These are phyloP conservation scores for Pangasius sanitwongsei DNA, from an alignment of 2,797 vertebrate genomes.

Conservation along the genomic window DNA sequence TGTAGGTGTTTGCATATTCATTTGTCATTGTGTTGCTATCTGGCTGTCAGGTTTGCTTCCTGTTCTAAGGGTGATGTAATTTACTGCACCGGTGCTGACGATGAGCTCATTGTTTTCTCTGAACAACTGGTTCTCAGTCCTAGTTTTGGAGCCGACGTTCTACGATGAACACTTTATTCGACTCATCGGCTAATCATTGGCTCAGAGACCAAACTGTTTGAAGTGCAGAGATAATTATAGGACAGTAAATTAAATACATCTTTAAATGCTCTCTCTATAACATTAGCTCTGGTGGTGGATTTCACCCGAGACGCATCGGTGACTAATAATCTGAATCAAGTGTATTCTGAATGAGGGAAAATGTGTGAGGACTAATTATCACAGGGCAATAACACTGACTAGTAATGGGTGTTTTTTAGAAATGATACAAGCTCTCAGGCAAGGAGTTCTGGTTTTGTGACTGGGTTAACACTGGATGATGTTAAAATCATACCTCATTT, in stretches of 20 bases:
- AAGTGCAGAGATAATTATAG: background rate
- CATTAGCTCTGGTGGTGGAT: background rate
- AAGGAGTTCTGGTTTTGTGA: background rate
- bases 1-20: slow-evolving; percentile 21
- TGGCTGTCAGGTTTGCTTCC: slow-evolving; percentile 26
- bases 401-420: background rate
- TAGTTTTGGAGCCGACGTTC: background rate
- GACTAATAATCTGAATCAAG: slow-evolving; percentile 15
- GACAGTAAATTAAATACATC: background rate
- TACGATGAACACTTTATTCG: background rate
- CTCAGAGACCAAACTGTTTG: background rate
- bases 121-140: background rate
- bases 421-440: background rate
- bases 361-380: background rate
- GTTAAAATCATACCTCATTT: background rate
- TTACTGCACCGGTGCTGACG: background rate
- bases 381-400: background rate
- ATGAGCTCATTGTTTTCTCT: slow-evolving; percentile 12
- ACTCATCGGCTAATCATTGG: background rate
- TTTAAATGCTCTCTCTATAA: background rate
- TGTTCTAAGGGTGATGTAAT: slow-evolving; percentile 37
- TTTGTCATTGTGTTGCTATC: background rate
- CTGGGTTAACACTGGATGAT: background rate
- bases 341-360: background rate
- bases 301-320: background rate